Evolutionary conservation across 2,888 invertebrate species (phyloP).

Genomic region (Drosophila lutescens): DNA sequence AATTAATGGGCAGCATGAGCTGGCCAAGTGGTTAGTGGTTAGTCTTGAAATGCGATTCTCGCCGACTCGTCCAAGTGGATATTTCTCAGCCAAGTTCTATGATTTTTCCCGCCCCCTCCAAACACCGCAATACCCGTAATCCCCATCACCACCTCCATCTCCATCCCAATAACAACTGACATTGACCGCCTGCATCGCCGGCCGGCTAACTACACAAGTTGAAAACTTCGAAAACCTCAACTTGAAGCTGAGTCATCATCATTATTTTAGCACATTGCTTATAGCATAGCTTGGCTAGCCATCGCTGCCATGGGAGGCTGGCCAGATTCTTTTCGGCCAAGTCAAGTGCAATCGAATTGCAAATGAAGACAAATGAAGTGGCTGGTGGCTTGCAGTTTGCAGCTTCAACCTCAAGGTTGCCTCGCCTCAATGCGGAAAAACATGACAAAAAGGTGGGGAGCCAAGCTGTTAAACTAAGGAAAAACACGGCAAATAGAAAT

Average conservation of each 20-base stretch:
- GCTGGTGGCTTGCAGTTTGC: constrained; percentile 41
- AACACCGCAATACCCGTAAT: background rate
- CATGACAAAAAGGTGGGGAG: constrained; percentile 53
- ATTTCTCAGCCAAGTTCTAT: constrained; percentile 7
- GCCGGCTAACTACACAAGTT: constrained; percentile 47
- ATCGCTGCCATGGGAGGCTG: constrained; percentile 15
- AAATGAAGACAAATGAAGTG: constrained; percentile 69
- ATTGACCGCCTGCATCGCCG: constrained; percentile 71
- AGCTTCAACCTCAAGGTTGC: constrained; percentile 56
- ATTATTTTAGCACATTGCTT: constrained; percentile 8
- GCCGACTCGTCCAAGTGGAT: constrained; percentile 32
- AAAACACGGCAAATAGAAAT: constrained; percentile 11
- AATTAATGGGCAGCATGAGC: constrained; percentile 63
- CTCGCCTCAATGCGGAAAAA: constrained; percentile 69
- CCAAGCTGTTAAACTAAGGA: constrained; percentile 1
- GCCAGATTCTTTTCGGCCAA: constrained; percentile 55
- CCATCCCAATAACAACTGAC: constrained; percentile 42
- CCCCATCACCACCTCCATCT: background rate
- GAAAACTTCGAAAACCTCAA: background rate
- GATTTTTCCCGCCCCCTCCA: background rate
- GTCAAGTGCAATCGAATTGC: constrained; percentile 63
- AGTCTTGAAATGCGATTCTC: constrained; percentile 80
- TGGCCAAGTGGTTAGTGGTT: constrained; percentile 78
- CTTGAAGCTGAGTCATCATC: constrained; percentile 63
- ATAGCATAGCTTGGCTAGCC: constrained; percentile 5